phyloP scores from a whole-genome alignment of 2,888 invertebrate species.

The Pemphredon lugubris region DNA sequence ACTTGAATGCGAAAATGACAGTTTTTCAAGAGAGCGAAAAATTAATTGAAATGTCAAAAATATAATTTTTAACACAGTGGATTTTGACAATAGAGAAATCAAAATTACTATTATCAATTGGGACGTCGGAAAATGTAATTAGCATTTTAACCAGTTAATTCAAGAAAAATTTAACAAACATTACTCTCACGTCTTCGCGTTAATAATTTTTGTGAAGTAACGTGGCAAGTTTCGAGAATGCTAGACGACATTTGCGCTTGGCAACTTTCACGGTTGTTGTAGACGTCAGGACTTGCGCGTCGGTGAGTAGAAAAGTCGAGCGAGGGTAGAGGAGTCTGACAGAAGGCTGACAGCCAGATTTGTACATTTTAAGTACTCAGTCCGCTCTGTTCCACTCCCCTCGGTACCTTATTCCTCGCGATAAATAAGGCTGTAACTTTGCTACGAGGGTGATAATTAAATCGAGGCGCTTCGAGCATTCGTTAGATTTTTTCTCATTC shows the following conservation, averaged over 20 bases:
- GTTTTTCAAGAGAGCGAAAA: too few relatives aligned
- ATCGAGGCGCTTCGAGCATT: conserved; percentile 58
- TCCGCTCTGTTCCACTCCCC: conserved; percentile 44
- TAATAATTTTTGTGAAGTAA: conserved; percentile 43
- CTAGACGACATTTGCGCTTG: conserved; percentile 69
- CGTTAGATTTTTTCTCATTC: conserved; percentile 26
- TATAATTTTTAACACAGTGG: too few relatives aligned
- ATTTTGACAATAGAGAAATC: too few relatives aligned
- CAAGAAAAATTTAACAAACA: too few relatives aligned
- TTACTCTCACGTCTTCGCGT: too few relatives aligned
- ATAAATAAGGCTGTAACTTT: conserved; percentile 67
- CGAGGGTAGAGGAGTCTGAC: conserved; percentile 61
- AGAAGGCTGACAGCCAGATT: conserved; percentile 72
- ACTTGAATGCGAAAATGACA: too few relatives aligned
- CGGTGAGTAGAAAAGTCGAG: conserved; percentile 60
- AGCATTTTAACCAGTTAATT: too few relatives aligned
- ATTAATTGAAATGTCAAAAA: too few relatives aligned
- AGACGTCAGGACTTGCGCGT: conserved; percentile 55
- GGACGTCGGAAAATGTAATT: too few relatives aligned
- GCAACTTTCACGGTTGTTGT: conserved; percentile 58
- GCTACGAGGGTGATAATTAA: conserved; percentile 64
- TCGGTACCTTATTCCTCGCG: conserved; percentile 59
- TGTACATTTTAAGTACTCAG: conserved; percentile 69
- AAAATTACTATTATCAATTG: too few relatives aligned
- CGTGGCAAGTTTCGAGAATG: conserved; percentile 56